Evolutionary conservation across 2,888 invertebrate species (phyloP), one percentile per base, ranked within the genome.

Genomic region (Tethea ocularis): DNA sequence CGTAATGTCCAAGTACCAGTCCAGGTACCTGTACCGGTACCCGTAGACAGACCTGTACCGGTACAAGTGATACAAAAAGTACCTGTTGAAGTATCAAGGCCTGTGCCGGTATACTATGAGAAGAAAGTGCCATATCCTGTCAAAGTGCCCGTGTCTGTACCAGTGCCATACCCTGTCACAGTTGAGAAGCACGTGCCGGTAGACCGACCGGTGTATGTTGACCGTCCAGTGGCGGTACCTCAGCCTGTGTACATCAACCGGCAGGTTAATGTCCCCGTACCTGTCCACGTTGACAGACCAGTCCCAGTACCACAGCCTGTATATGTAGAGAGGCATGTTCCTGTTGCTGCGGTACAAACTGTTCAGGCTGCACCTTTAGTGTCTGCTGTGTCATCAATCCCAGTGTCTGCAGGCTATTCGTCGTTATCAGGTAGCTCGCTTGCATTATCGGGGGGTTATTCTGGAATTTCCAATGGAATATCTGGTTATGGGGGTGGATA

Each of bases 151-250:
- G 91, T 93, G 0, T 82, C 84, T 1, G 94, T 94, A 23, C 94
- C 94, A 0, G 93, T 93, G n/a, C 94, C 94, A 13, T 94, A 94
- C 70, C 95, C 95, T 17, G 94, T 95, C 1, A 89, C 92, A 1
- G 94, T 94, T 1, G 92, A 94, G 71, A 93, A 88, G 66, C 94
- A 94, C 52, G 95, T 95, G 1, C 89, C 94, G 3, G 92, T 95
- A 0, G 90, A 94, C 67, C 89, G 94, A 53, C 95, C 95, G 1
- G 94, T 95, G 51, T 84, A 93, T 67, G 88, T 95, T 0, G 94
- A 94, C 62, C 93, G 94, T 66, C 93, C 94, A 57, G 89, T 94
- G 13, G 78, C 88, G 0, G 89, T 93, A 0, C 91, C 90, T 0
- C 91, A 91, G 46, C 94, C 95, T 22, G 95, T 95, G 8, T 91